Conservation (phyloP, 2,113 vertebrate species). For the Fulmarus glacialis region DNA sequence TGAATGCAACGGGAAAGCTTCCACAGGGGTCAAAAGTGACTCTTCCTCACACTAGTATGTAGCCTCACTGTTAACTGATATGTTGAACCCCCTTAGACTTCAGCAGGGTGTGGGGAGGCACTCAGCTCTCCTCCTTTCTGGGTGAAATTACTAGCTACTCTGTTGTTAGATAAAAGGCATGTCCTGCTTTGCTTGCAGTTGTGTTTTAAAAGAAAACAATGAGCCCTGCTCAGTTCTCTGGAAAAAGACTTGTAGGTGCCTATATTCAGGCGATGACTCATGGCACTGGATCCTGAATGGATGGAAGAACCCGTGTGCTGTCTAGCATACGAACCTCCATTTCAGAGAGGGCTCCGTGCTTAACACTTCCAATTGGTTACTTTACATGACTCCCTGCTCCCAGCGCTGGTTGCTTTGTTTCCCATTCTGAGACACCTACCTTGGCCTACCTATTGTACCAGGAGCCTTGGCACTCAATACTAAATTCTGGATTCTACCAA, state of each 20-base stretch:
- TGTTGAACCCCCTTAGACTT: neutral
- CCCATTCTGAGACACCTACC: neutral
- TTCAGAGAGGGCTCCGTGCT: neutral
- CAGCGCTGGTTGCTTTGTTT: neutral
- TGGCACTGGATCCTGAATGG: neutral
- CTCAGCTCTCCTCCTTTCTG: neutral
- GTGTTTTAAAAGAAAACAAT: neutral
- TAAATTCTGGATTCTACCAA: neutral
- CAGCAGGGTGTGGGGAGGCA: neutral
- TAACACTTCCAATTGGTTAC: neutral
- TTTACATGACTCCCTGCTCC: neutral
- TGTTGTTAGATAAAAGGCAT: neutral
- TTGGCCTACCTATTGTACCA: neutral
- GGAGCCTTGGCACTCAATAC: neutral
- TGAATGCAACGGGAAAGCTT: constrained; percentile 5
- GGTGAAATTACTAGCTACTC: neutral
- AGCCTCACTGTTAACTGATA: neutral
- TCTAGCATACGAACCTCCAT: neutral
- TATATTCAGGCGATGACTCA: neutral
- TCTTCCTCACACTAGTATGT: neutral
- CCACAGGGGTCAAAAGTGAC: neutral
- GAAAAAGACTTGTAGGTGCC: neutral
- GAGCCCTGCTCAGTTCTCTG: neutral
- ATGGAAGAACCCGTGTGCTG: neutral
- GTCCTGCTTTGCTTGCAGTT: neutral